Percentiles rank a stretch among this genome's conserved stretches.
phyloP scores from a whole-genome alignment of 2,797 vertebrate genomes.

The Smutsia temminckii region DNA sequence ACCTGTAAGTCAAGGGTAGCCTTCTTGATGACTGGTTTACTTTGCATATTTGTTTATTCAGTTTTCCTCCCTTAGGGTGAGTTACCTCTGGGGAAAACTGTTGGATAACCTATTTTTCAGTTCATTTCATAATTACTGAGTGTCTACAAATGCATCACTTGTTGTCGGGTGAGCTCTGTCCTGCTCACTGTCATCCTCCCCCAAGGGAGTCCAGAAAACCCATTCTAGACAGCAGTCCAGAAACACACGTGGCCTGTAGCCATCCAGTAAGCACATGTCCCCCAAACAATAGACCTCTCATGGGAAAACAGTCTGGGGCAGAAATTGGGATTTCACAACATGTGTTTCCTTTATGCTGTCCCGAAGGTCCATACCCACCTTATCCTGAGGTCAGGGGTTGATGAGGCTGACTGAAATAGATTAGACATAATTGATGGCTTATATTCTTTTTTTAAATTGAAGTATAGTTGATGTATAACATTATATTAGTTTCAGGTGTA shows the following conservation, averaged over 20 bases:
- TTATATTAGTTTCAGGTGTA: background rate
- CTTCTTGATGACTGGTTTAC: constrained; percentile 4
- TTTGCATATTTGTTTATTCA: background rate
- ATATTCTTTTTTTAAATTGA: background rate
- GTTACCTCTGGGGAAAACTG: background rate
- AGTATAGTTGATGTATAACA: background rate
- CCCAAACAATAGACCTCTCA: background rate
- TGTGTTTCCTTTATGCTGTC: background rate
- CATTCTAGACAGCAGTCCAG: background rate
- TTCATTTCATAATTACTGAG: constrained; percentile 4
- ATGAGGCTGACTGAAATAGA: background rate
- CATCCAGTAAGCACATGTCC: background rate
- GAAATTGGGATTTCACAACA: background rate
- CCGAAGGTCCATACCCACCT: background rate
- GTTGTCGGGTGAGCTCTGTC: background rate
- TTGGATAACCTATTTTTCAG: background rate
- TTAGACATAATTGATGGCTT: background rate
- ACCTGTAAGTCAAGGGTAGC: background rate
- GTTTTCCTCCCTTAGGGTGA: background rate
- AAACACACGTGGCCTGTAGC: background rate
- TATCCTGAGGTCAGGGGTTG: background rate
- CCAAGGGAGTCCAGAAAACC: background rate
- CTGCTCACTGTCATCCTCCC: background rate
- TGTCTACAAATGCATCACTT: background rate
- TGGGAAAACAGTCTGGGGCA: background rate